These are phyloP conservation scores for Masticophis lateralis DNA, from an alignment of 2,797 vertebrate species.

Conservation along the genomic window DNA sequence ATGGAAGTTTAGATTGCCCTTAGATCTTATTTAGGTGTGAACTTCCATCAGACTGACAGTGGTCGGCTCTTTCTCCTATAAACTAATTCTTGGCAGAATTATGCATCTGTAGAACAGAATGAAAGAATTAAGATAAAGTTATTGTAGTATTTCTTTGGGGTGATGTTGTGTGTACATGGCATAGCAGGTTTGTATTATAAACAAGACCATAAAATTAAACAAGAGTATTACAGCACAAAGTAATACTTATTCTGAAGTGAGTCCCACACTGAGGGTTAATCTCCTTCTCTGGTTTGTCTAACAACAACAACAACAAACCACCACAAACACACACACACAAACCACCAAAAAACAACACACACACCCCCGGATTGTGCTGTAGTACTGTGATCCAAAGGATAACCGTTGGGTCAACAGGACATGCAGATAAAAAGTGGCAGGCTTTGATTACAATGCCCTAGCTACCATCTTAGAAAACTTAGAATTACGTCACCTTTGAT, in stretches of 20 bases:
- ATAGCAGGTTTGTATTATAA: not conserved
- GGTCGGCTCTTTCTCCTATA: not conserved
- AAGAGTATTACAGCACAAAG: not conserved
- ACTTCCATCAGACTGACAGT: not conserved
- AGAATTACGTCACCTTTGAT: too few relatives aligned
- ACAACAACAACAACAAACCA: not conserved
- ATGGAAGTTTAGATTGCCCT: not conserved
- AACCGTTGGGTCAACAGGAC: not conserved
- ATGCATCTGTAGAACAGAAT: not conserved
- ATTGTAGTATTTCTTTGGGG: not conserved
- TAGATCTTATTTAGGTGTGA: not conserved
- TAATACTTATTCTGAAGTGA: not conserved
- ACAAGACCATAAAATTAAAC: not conserved
- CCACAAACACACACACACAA: too few relatives aligned
- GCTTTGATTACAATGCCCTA: too few relatives aligned
- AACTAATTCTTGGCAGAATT: not conserved
- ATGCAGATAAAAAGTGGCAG: not conserved
- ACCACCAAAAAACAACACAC: not conserved
- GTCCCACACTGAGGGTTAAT: not conserved
- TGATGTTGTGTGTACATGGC: not conserved
- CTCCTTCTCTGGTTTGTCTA: not conserved
- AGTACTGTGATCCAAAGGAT: not conserved
- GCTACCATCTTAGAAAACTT: too few relatives aligned
- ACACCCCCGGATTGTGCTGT: not conserved
- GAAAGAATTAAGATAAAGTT: not conserved